phyloP scores from a whole-genome alignment of 2,113 vertebrate genomes.

The Lota lota region DNA sequence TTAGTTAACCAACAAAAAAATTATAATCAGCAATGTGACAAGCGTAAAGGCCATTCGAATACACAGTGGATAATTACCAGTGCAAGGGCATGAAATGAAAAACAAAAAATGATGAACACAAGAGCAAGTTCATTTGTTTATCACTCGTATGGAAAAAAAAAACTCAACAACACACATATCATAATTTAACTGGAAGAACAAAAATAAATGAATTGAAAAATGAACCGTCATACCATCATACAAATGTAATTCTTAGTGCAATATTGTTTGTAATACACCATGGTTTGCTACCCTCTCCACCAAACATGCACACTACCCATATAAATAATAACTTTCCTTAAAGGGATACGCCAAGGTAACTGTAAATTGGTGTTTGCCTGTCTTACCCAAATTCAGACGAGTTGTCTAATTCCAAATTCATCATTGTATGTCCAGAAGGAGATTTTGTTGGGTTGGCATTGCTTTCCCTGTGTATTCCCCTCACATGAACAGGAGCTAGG shows the following conservation, averaged over 20 bases:
- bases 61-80: conserved; percentile 59
- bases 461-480: too few relatives aligned
- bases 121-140: conserved; percentile 52
- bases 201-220: conserved; percentile 54
- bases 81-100: conserved; percentile 61
- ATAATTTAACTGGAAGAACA: conserved; percentile 44
- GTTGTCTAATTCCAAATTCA: too few relatives aligned
- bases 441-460: too few relatives aligned
- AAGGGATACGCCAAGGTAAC: neutral
- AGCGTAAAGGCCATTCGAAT: conserved; percentile 53
- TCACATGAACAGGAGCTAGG: too few relatives aligned
- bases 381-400: too few relatives aligned
- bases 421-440: too few relatives aligned
- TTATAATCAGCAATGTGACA: conserved; percentile 54
- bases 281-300: conserved; percentile 17
- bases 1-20: conserved; percentile 42
- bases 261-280: conserved; percentile 54
- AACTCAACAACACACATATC: conserved; percentile 51
- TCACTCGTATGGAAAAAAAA: conserved; percentile 53
- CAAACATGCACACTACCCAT: conserved; percentile 19
- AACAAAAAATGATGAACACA: conserved; percentile 58
- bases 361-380: neutral
- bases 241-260: conserved; percentile 64
- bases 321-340: conserved; percentile 17
- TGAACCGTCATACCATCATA: conserved; percentile 51